Base-by-base conservation (phyloP, 1,140 invertebrate species). In the Drusus annulatus region DNA sequence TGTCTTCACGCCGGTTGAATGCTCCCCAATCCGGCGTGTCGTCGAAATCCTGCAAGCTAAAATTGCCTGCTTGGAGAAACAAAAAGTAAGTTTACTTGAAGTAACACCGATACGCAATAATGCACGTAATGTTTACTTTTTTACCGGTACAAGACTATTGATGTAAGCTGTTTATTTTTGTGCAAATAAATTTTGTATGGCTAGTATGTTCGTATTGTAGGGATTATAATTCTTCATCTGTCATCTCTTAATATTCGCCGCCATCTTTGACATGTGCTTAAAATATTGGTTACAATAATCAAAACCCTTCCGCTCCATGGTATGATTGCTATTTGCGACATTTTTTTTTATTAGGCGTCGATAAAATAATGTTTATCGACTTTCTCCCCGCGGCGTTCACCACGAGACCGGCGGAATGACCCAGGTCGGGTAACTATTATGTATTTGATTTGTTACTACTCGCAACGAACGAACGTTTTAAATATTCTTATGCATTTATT, bases 261-360 rank as follows among this genome's bases (percentile, higher is more conserved):
- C 78, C 78, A 79, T 79, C 69, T 79, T 79, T 79, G 78, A 79
- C 78, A 79, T 79, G 78, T 79, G 78, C 78, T 79, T 74, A 45
- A 45, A 45, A 45, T 74, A 74, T 63, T 45, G 25, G 68, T 74
- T 65, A 79, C 78, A 79, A 79, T 62, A 73, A 52, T 54, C 36
- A 68, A 23, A 31, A 75, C 21, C 31, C 19, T 45, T 45, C 19
- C 16, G 13, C 23, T 60, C 16, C 23, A 2, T 60, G 17, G 10
- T 3, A 60, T 23, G 56, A 60, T 60, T 60, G 16, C 21, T 13
- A 60, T 60, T 60, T 19, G 19, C 10, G 56, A 60, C 17, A 8
- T 21, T 60, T 60, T 60, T 58, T 21, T 58, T 58, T 58, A 4
- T 58, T 58, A 19, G 16, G 21, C 21, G 17, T 58, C 54, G 54